Evolutionary conservation across 2,888 invertebrate genomes (phyloP), one percentile per base, ranked within the genome.

Genomic region (Chloroclystis v-ata): DNA sequence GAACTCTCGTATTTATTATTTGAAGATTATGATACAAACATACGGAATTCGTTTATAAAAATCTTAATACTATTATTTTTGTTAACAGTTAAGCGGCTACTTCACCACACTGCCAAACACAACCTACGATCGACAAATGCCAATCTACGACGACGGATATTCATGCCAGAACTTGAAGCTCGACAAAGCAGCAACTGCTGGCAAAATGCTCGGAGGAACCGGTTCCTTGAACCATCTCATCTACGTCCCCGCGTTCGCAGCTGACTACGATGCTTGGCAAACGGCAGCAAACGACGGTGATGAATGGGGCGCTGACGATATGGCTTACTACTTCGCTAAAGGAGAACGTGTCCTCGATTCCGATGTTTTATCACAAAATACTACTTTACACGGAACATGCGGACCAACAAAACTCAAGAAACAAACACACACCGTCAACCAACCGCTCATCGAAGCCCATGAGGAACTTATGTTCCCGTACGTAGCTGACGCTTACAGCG

Each of bases 191-290:
- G 28, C 13, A 1, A 70, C 73, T 0, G 42, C 53, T 1, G 81
- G 73, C 0, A 71, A 67, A 33, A 67, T 74, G 63, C 48, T 78
- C 0, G 79, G 80, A 1, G 81, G 80, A 1, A 49, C 63, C 24
- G 72, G 70, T 20, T 56, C 60, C 2, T 12, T 75, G 0, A 51
- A 63, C 12, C 69, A 72, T 12, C 24, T 64, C 45, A 52, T 67
- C 7, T 60, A 68, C 30, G 57, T 65, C 4, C 61, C 66, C 16
- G 66, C 70, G 3, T 56, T 54, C 14, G 41, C 48, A 7, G 40
- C 47, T 1, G 75, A 77, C 30, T 75, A 47, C n/a, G 39, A 64
- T 2, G 12, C 24, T 1, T 76, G 74, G 75, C 67, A 60, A 0
- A 14, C 38, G 0, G 53, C 54, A 0, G 50, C 62, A 1, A 47